phyloP scores from a whole-genome alignment of 2,797 vertebrate species.

The Artibeus jamaicensis region DNA sequence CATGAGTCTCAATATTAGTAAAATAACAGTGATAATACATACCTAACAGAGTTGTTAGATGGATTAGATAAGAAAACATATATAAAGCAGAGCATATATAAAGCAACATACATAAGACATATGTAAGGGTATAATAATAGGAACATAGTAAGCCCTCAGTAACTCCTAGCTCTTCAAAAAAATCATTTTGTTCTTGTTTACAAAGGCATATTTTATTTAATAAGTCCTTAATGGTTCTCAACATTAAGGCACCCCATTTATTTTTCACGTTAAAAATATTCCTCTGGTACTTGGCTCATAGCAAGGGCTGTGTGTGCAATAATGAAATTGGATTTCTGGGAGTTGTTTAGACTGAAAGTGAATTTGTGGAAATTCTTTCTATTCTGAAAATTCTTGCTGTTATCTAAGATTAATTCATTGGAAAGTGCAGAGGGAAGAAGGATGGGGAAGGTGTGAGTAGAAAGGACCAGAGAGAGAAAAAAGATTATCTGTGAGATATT shows the following conservation, averaged over 20 bases:
- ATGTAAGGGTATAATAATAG: not conserved
- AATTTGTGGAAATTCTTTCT: conserved; percentile 26
- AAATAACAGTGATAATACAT: not conserved
- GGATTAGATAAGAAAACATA: not conserved
- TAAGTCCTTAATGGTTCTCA: not conserved
- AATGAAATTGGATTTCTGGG: conserved; percentile 44
- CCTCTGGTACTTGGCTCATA: not conserved
- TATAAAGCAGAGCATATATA: not conserved
- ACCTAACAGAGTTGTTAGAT: not conserved
- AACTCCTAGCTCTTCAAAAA: not conserved
- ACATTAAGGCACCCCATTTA: not conserved
- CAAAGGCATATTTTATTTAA: not conserved
- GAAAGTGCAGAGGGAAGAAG: conserved; percentile 13
- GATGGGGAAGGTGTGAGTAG: not conserved
- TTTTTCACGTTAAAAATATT: conserved; percentile 4
- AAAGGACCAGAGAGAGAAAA: not conserved
- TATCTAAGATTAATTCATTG: conserved; percentile 62
- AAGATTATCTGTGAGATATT: conserved; percentile 31
- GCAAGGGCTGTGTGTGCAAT: not conserved
- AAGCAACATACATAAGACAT: not conserved
- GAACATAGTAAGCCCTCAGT: not conserved
- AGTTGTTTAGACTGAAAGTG: conserved; percentile 36
- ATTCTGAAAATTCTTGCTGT: not conserved
- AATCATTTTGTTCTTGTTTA: not conserved
- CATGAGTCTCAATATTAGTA: not conserved